Percentiles rank a stretch among this genome's conserved stretches.
phyloP scores from a whole-genome alignment of 2,888 invertebrate species.

The Hololepta plana region DNA sequence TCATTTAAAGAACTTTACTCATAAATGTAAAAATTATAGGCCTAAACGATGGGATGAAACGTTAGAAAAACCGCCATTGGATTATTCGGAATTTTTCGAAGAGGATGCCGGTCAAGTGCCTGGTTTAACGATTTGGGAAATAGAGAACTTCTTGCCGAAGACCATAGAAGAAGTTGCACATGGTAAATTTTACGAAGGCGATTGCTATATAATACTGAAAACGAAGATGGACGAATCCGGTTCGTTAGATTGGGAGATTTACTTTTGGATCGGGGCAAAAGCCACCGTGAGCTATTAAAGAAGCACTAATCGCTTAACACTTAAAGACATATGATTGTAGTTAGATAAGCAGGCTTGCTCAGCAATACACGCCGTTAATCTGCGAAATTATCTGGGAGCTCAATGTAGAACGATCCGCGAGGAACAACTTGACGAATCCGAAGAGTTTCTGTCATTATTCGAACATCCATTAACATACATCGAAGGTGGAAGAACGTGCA shows the following conservation, averaged over 20 bases:
- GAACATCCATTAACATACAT: constrained; percentile 84
- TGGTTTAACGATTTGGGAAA: constrained; percentile 94
- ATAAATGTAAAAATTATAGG: no score
- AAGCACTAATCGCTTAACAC: no score
- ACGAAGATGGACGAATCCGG: constrained; percentile 71
- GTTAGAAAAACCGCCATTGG: constrained; percentile 83
- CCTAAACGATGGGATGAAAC: constrained; percentile 95
- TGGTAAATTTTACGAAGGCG: constrained; percentile 97
- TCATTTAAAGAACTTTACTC: constrained; percentile 2
- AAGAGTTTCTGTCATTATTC: constrained; percentile 87
- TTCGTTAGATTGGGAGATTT: constrained; percentile 86
- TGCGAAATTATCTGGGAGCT: constrained; percentile 89
- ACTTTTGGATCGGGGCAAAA: constrained; percentile 96
- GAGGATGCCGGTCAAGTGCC: constrained; percentile 86
- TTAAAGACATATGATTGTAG: constrained; percentile 28
- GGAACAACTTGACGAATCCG: constrained; percentile 93
- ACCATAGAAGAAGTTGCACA: constrained; percentile 84
- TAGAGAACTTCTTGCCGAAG: constrained; percentile 96
- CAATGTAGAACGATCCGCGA: constrained; percentile 86
- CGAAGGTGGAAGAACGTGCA: constrained; percentile 92
- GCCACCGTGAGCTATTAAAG: constrained; percentile 52
- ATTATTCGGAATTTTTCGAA: constrained; percentile 95
- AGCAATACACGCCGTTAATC: constrained; percentile 97
- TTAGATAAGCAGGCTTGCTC: constrained; percentile 90
- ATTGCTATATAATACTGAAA: constrained; percentile 93